Percentiles rank a stretch among this genome's conserved stretches.
These are phyloP conservation scores for Leucania comma DNA, from an alignment of 2,888 invertebrate genomes.

Conservation along the genomic window DNA sequence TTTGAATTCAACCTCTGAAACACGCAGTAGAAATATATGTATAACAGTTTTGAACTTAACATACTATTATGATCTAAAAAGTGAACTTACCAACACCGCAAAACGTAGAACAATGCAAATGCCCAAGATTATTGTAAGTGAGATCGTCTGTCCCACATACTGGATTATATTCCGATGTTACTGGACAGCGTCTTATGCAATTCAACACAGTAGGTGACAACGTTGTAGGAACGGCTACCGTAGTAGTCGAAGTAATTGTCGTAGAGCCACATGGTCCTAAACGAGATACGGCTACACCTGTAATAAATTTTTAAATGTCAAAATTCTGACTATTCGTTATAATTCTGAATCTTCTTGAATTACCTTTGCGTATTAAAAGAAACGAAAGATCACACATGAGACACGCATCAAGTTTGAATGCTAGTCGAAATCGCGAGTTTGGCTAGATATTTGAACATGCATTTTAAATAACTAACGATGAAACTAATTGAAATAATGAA, in stretches of 20 bases:
- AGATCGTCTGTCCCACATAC: conserved; percentile 83
- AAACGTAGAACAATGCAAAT: conserved; percentile 77
- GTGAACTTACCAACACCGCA: conserved; percentile 84
- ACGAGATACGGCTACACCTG: conserved; percentile 24
- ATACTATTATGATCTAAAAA: neutral
- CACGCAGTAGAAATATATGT: neutral
- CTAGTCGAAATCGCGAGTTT: neutral
- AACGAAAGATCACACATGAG: neutral
- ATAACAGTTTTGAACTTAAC: neutral
- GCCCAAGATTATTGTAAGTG: conserved; percentile 79
- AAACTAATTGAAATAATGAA: neutral
- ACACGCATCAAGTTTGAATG: neutral
- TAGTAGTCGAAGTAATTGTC: conserved; percentile 27
- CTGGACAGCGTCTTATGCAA: conserved; percentile 75
- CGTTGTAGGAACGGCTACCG: conserved; percentile 1
- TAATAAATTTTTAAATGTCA: conserved; percentile 23
- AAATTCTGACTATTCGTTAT: neutral
- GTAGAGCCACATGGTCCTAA: conserved; percentile 30
- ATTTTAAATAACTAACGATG: neutral
- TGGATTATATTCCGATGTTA: conserved; percentile 83
- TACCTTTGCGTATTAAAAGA: neutral
- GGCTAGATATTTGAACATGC: neutral
- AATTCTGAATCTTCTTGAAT: neutral
- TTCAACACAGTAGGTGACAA: conserved; percentile 13
- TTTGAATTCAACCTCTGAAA: conserved; percentile 61